These are phyloP conservation scores for Matsumurasca onukii DNA, from an alignment of 1,140 invertebrate species.

Conservation along the genomic window DNA sequence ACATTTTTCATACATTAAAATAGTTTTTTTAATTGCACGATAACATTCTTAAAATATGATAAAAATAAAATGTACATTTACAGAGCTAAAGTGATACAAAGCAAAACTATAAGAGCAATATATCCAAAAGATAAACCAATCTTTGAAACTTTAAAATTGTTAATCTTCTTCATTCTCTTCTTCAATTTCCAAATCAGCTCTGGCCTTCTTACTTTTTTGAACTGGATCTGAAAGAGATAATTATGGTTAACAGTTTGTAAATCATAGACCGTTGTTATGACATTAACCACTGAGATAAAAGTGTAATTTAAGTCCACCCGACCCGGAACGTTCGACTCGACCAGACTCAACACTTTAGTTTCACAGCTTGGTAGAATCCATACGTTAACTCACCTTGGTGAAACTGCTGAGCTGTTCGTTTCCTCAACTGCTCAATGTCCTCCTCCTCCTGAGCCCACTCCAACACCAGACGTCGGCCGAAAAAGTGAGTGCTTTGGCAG, in stretches of 20 bases:
- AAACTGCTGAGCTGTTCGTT: constrained; percentile 79
- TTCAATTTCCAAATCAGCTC: constrained; percentile 22
- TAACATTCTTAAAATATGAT: too few relatives aligned
- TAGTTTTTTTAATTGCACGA: too few relatives aligned
- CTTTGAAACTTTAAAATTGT: too few relatives aligned
- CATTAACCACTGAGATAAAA: neutral
- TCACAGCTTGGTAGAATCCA: neutral
- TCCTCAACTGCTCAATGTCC: constrained; percentile 75
- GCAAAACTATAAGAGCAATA: too few relatives aligned
- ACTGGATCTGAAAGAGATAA: constrained; percentile 4
- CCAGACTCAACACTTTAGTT: neutral
- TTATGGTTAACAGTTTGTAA: neutral
- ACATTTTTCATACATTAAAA: too few relatives aligned
- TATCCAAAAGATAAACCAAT: too few relatives aligned
- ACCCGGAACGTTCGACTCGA: neutral
- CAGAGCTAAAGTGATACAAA: too few relatives aligned
- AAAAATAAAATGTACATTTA: too few relatives aligned
- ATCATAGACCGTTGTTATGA: neutral
- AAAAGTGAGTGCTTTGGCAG: constrained; percentile 95
- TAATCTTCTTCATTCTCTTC: constrained; percentile 7
- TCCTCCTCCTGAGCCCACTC: constrained; percentile 89
- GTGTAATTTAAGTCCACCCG: neutral
- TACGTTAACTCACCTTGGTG: constrained; percentile 7
- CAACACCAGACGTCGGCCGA: constrained; percentile 89
- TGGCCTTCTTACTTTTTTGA: constrained; percentile 9